These are phyloP conservation scores for Syncerus caffer DNA, from an alignment of 2,797 vertebrate species.

Conservation along the genomic window DNA sequence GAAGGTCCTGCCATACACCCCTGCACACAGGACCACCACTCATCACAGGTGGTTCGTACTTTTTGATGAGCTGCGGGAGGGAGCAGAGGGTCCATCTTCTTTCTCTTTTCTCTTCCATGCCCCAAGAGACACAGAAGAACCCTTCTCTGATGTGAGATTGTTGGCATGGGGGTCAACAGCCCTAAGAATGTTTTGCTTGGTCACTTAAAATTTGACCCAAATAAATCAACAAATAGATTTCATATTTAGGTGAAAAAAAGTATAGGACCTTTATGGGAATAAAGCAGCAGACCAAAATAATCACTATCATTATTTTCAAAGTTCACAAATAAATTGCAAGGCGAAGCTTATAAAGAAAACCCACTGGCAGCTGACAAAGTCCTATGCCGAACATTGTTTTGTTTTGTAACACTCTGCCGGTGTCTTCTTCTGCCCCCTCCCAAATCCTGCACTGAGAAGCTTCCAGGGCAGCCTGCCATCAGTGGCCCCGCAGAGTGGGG, in stretches of 20 bases:
- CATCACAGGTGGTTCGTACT: rapidly evolving
- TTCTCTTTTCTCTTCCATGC: neutral
- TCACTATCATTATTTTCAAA: neutral
- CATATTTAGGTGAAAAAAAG: neutral
- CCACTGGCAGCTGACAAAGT: neutral
- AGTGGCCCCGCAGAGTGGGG: neutral
- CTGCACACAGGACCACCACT: too few relatives aligned
- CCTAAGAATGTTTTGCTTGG: neutral
- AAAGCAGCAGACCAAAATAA: neutral
- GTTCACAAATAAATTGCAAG: neutral
- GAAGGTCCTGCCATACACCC: neutral
- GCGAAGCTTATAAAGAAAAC: neutral
- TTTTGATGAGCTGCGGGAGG: neutral
- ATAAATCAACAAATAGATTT: neutral
- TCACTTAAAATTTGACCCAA: neutral
- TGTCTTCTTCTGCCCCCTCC: neutral
- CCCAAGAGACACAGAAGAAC: neutral
- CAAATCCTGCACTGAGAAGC: neutral
- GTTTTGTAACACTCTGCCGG: neutral
- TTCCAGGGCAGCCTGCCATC: neutral
- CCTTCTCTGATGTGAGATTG: neutral
- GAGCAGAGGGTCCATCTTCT: rapidly evolving
- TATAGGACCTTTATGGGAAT: neutral
- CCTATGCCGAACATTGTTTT: neutral
- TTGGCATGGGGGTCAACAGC: neutral